Percentiles rank a stretch among this genome's conserved stretches.
Conservation (phyloP, 2,113 vertebrate species). For the Anarhynchus alexandrinus region DNA sequence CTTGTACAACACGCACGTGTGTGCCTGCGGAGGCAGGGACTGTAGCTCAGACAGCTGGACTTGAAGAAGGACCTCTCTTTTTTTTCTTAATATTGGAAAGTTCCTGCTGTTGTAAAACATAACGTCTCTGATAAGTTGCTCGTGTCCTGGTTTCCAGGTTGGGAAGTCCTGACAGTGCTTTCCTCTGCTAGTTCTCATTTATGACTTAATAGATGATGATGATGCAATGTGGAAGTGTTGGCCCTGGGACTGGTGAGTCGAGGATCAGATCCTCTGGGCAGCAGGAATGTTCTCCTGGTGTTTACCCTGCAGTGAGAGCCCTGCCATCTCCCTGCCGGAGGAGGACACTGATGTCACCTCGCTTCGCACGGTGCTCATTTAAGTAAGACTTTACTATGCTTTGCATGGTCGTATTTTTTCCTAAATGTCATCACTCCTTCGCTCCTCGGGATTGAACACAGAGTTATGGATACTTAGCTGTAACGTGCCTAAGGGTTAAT, state of each 20-base stretch:
- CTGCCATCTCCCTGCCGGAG: rapidly evolving
- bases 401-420: not conserved
- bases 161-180: not conserved
- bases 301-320: not conserved
- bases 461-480: not conserved
- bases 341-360: not conserved
- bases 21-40: rapidly evolving
- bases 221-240: not conserved
- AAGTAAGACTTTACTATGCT: rapidly evolving
- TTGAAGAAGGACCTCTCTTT: not conserved
- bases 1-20: rapidly evolving
- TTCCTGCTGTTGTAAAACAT: not conserved
- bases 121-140: not conserved
- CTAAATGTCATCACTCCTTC: not conserved
- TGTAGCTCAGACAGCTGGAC: not conserved
- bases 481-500: not conserved
- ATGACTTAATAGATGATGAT: not conserved
- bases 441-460: not conserved
- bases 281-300: not conserved
- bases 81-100: not conserved
- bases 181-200: not conserved
- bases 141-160: not conserved
- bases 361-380: not conserved
- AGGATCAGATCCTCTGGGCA: not conserved
- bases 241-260: not conserved